phyloP scores from a whole-genome alignment of 2,113 vertebrate genomes.

The Melanostigma gelatinosum region DNA sequence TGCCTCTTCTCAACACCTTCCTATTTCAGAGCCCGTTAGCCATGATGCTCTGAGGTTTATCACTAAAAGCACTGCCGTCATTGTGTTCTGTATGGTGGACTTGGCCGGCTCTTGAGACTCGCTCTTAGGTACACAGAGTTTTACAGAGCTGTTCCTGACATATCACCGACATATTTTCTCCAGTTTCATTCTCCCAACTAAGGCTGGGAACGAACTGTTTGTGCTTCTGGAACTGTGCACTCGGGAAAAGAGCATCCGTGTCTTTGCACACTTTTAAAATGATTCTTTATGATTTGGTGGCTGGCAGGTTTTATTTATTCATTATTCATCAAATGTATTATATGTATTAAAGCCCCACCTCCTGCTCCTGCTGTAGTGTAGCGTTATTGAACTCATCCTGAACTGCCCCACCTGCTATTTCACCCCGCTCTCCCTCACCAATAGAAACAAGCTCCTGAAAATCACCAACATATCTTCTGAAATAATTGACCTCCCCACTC shows the following conservation, averaged over 20 bases:
- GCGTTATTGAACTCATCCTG: not conserved
- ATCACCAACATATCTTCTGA: not conserved
- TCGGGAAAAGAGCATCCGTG: not conserved
- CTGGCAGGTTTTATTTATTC: not conserved
- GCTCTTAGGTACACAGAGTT: not conserved
- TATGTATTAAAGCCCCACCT: not conserved
- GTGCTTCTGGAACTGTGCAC: not conserved
- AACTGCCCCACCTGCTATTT: not conserved
- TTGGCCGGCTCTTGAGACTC: not conserved
- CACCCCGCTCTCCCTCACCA: not conserved
- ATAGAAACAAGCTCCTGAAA: not conserved
- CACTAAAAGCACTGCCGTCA: not conserved
- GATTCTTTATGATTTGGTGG: not conserved
- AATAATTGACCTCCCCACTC: not conserved
- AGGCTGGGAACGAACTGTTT: not conserved
- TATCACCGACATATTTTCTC: not conserved
- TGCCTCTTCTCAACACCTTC: not conserved
- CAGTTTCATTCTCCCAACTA: not conserved
- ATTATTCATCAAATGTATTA: not conserved
- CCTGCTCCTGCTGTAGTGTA: not conserved
- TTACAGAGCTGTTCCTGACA: not conserved
- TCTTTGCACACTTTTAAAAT: not conserved
- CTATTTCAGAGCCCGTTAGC: not conserved
- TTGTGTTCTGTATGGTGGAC: not conserved
- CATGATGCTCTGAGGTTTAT: not conserved